Percentiles rank a stretch among this genome's conserved stretches.
Conservation (phyloP, 2,888 invertebrate species). For the Agonopterix alstromeriana region DNA sequence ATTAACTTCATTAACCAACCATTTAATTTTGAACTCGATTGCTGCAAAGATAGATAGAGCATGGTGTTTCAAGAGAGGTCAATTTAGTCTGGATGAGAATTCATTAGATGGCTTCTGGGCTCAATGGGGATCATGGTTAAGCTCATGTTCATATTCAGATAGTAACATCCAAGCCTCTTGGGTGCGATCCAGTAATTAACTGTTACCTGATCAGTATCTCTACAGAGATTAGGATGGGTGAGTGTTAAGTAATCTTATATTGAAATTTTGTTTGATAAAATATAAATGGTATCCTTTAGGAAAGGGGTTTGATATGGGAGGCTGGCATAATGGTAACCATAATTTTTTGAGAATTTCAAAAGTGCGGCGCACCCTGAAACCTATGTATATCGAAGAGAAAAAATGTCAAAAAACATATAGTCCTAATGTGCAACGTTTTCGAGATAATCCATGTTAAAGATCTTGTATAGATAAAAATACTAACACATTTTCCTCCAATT, state of each 20-base stretch:
- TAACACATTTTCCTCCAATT: too few species aligned
- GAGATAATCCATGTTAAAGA: too few species aligned
- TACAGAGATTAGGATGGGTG: conserved; percentile 19
- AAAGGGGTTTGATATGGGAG: too few species aligned
- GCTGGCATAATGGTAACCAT: too few species aligned
- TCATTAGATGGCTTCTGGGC: conserved; percentile 19
- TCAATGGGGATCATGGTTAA: conserved; percentile 24
- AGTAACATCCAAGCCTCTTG: conserved; percentile 27
- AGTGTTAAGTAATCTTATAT: not conserved
- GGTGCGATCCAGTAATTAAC: conserved; percentile 46
- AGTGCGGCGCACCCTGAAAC: too few species aligned
- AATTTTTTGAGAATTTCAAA: too few species aligned
- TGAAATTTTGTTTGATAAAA: too few species aligned
- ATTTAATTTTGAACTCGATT: conserved; percentile 12
- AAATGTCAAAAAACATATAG: too few species aligned
- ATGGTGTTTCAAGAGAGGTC: conserved; percentile 5
- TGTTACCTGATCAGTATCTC: conserved; percentile 25
- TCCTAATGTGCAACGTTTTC: too few species aligned
- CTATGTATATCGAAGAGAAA: too few species aligned
- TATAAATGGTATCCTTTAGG: too few species aligned
- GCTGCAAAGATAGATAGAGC: not conserved
- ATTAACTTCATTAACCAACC: conserved; percentile 22
- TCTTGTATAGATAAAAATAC: too few species aligned
- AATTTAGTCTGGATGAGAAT: conserved; percentile 11
- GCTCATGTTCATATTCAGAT: conserved; percentile 15